A percentile compares a stretch with the other conserved stretches of the same genome.
Conservation (phyloP, 2,888 invertebrate genomes). For the Tromatobia lineatoria region DNA sequence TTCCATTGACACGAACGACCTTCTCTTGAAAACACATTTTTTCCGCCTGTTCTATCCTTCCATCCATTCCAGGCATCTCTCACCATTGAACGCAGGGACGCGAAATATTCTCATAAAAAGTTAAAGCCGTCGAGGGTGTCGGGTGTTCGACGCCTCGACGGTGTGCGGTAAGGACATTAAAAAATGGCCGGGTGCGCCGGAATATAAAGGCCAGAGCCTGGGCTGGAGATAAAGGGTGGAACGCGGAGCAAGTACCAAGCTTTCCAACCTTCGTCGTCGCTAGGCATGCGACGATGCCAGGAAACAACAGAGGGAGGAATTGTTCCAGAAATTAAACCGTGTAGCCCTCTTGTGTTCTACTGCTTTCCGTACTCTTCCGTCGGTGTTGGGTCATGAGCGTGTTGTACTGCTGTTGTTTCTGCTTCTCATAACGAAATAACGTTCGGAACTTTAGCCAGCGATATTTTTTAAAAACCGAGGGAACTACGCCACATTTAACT, state of each 20-base stretch:
- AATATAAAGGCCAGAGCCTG: constrained; percentile 51
- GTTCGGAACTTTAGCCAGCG: constrained; percentile 43
- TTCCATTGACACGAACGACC: constrained; percentile 13
- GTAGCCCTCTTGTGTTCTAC: constrained; percentile 51
- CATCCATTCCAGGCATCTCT: constrained; percentile 22
- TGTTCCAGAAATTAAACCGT: constrained; percentile 69
- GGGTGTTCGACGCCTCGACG: constrained; percentile 48
- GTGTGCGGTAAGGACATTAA: constrained; percentile 38
- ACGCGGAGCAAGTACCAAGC: constrained; percentile 51
- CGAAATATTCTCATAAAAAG: constrained; percentile 60
- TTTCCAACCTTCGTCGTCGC: constrained; percentile 44
- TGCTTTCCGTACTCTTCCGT: constrained; percentile 13
- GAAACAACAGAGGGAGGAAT: constrained; percentile 66
- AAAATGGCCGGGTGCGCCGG: constrained; percentile 52
- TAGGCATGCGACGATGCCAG: constrained; percentile 69
- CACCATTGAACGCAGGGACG: constrained; percentile 28
- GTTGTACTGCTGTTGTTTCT: constrained; percentile 15
- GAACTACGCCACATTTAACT: constrained; percentile 18
- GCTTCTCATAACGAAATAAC: constrained; percentile 59
- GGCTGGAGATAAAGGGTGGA: constrained; percentile 62
- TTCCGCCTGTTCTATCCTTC: not conserved
- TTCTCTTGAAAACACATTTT: constrained; percentile 19
- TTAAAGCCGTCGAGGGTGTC: constrained; percentile 42
- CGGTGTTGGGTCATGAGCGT: constrained; percentile 22
- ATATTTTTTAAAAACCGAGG: constrained; percentile 51